Evolutionary conservation across 2,113 vertebrate genomes (phyloP).

Genomic region (Murina feae): DNA sequence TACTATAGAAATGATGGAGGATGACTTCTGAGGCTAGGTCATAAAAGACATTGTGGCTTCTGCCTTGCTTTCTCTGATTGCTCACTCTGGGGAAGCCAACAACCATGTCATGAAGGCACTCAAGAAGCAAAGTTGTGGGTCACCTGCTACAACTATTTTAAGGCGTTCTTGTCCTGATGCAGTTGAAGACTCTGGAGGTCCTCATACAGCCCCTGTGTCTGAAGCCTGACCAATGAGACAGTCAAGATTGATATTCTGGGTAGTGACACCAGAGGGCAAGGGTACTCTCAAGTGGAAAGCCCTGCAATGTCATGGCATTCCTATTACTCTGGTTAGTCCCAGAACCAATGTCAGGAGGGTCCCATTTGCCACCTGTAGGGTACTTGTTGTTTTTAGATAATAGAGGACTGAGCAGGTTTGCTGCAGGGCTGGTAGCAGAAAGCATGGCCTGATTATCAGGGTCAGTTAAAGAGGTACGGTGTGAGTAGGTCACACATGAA

Average conservation of each 20-base stretch:
- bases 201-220: background rate
- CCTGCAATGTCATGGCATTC: background rate
- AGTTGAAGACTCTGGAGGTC: background rate
- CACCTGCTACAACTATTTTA: background rate
- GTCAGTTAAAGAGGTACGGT: background rate
- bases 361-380: background rate
- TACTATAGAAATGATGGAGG: background rate
- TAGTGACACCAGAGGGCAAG: background rate
- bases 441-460: background rate
- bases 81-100: background rate
- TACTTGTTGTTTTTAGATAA: background rate
- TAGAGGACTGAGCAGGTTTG: background rate
- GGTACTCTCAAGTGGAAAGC: background rate
- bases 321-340: background rate
- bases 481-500: background rate
- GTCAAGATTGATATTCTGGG: background rate
- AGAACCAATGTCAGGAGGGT: background rate
- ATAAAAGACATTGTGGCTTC: background rate
- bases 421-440: background rate
- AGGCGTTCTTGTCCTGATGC: background rate
- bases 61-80: background rate
- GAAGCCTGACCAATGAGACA: background rate
- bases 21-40: background rate
- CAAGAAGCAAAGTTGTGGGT: background rate
- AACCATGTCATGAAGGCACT: background rate